Evolutionary conservation across 64 coral and sea anemone species (phyloP).

Genomic region (Porites australiensis): DNA sequence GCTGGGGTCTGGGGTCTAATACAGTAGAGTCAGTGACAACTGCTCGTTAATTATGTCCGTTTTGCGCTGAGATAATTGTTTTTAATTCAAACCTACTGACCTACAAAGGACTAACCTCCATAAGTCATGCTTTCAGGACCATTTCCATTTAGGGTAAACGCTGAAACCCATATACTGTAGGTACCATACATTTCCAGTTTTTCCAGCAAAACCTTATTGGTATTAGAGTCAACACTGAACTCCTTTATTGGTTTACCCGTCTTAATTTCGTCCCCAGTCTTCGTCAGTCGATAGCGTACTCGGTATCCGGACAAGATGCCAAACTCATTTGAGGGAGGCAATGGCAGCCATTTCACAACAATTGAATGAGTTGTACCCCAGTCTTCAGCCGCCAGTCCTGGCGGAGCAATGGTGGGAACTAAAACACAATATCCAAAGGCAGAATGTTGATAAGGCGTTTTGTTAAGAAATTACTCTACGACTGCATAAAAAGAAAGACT

Average conservation of each 20-base stretch:
- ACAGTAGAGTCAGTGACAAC: too few relatives aligned
- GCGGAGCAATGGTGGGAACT: not conserved
- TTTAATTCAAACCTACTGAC: too few relatives aligned
- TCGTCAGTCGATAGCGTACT: slow-evolving; percentile 36
- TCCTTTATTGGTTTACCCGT: slow-evolving; percentile 1
- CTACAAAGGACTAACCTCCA: not conserved
- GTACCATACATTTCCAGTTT: slow-evolving; percentile 24
- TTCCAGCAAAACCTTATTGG: slow-evolving; percentile 35
- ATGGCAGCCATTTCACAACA: slow-evolving; percentile 6
- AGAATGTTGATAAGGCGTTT: not conserved
- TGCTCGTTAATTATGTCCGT: too few relatives aligned
- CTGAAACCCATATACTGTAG: slow-evolving; percentile 3
- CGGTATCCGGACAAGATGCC: slow-evolving; percentile 52
- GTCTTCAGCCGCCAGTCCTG: not conserved
- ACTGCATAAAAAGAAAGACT: too few relatives aligned
- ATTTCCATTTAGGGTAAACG: not conserved
- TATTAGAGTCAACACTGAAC: not conserved
- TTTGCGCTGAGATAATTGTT: too few relatives aligned
- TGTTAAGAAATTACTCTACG: too few relatives aligned
- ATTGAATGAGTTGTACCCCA: slow-evolving; percentile 12
- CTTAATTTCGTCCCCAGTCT: slow-evolving; percentile 15
- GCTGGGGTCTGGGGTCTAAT: too few relatives aligned
- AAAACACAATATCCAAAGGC: not conserved
- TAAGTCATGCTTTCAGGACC: not conserved
- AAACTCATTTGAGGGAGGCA: slow-evolving; percentile 35